These are phyloP conservation scores for Coremacera marginata DNA, from an alignment of 2,888 invertebrate genomes.

Conservation along the genomic window DNA sequence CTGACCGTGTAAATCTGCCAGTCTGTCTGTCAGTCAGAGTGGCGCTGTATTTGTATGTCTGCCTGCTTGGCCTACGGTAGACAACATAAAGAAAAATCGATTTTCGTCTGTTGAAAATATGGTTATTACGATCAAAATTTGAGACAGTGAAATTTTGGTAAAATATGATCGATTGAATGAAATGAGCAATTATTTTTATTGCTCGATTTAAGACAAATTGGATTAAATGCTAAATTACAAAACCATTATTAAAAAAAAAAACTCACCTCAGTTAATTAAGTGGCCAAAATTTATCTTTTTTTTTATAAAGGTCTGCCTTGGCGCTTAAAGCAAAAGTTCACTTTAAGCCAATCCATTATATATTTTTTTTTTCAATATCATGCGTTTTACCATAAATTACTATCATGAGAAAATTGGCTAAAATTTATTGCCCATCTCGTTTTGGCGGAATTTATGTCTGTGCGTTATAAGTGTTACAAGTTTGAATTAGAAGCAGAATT, in stretches of 20 bases:
- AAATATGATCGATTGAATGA: slow-evolving; percentile 23
- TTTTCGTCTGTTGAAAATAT: slow-evolving; percentile 20
- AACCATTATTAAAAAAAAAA: slow-evolving; percentile 44
- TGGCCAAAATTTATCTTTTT: background rate
- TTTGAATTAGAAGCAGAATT: too few species aligned
- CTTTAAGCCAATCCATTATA: background rate
- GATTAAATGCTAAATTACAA: slow-evolving; percentile 25
- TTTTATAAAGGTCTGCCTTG: background rate
- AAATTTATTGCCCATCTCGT: slow-evolving; percentile 54
- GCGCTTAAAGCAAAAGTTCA: background rate
- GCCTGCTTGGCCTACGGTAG: slow-evolving; percentile 34
- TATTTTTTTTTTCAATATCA: slow-evolving; percentile 16
- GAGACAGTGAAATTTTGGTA: slow-evolving; percentile 24
- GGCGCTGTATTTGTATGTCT: background rate
- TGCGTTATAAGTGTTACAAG: background rate
- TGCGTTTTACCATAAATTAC: slow-evolving; percentile 61
- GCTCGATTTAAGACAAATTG: slow-evolving; percentile 4
- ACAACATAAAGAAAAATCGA: slow-evolving; percentile 28
- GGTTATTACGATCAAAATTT: slow-evolving; percentile 32
- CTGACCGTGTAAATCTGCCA: background rate
- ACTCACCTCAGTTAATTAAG: slow-evolving; percentile 23
- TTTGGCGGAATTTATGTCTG: slow-evolving; percentile 26
- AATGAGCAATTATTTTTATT: slow-evolving; percentile 32
- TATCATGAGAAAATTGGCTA: slow-evolving; percentile 59
- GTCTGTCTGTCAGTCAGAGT: background rate